Evolutionary conservation across 35 echinoderm and acorn worm genomes (phyloP).

Genomic region (Patiria miniata): DNA sequence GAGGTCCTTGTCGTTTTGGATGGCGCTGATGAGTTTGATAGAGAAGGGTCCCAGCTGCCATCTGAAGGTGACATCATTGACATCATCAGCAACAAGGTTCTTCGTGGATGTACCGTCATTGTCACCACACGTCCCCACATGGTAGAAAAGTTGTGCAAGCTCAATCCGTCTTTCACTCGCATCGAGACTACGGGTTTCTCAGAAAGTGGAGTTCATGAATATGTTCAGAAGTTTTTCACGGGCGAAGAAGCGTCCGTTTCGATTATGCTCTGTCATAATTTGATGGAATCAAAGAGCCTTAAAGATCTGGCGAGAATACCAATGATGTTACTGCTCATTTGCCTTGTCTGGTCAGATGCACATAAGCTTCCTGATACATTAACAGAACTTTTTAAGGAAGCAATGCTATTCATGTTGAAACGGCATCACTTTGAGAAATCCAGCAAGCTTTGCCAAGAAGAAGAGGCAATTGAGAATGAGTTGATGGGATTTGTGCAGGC

Average conservation of each 20-base stretch:
- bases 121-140: constrained; percentile 10
- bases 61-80: constrained; percentile 13
- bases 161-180: background rate
- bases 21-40: background rate
- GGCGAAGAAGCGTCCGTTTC: background rate
- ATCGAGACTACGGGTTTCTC: background rate
- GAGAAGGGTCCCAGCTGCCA: background rate
- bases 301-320: no score
- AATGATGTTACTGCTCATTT: no score
- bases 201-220: background rate
- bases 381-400: no score
- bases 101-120: background rate
- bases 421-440: no score
- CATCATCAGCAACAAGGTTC: background rate
- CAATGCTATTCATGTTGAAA: no score
- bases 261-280: no score
- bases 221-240: background rate
- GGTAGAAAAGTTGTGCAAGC: background rate
- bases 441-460: no score
- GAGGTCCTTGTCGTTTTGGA: background rate
- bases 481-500: no score
- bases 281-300: no score
- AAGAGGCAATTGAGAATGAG: no score
- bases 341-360: no score
- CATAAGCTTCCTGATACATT: no score